Evolutionary conservation across 2,888 invertebrate species (phyloP), one percentile per base, ranked within the genome.

Genomic region (Caenorhabditis sulstoni): DNA sequence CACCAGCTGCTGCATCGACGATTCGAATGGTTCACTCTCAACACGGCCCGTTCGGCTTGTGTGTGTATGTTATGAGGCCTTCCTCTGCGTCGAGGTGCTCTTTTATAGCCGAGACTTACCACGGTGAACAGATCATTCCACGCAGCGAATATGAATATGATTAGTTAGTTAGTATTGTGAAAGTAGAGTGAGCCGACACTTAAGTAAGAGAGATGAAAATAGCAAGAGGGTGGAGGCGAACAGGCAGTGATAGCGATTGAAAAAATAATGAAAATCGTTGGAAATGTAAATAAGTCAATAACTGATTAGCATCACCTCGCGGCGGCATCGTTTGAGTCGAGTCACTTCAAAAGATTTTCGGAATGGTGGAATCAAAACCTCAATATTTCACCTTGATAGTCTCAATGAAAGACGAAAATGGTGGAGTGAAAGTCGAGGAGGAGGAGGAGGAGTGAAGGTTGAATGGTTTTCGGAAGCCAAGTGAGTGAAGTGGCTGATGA

Each of bases 381-480:
- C 3, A 11, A 45, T 35, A n/a, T 50, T 41, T 52, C 39, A 64
- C 58, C 29, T 64, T 64, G 64, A 64, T 64, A 64, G 64, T 64
- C 52, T 64, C 53, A 53, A 64, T 53, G 64, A 64, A 50, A 50
- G 29, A 29, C 3, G 22, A 52, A 52, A 29, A 29, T 14, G n/a
- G 29, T 37, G 35, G 22, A 65, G 64, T 49, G 73, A 64, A 73
- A 64, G 73, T 64, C 55, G 58, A 45, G 23, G 44, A 45, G 41
- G n/a, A 55, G 35, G 58, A 45, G 23, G 44, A 45, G 41, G n/a
- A 55, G 35, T 16, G 14, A 14, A 16, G 57, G 41, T 41, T 41
- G 41, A 57, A 71, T 64, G 73, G 58, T 64, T 73, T 73, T 64
- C 73, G 73, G 73, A 73, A 64, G 55, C 22, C 11, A 53, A 55